A percentile compares a stretch with the other conserved stretches of the same genome.
These are phyloP conservation scores for Oxyscelio sp. DNA, from an alignment of 2,888 invertebrate genomes.

Conservation along the genomic window DNA sequence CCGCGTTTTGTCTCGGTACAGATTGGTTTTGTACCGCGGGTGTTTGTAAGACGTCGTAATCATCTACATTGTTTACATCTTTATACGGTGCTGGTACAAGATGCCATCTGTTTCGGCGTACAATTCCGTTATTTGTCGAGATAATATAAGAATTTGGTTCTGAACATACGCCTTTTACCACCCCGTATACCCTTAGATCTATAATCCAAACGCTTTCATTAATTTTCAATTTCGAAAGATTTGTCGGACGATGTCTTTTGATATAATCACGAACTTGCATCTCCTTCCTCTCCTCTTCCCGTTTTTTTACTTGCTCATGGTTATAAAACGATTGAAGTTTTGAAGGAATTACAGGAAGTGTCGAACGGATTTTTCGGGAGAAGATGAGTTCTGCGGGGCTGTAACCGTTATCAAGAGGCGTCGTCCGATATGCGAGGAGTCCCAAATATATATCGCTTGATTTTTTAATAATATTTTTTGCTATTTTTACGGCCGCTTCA, in stretches of 20 bases:
- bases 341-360: constrained; percentile 25
- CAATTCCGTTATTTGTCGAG: background rate
- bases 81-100: background rate
- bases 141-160: background rate
- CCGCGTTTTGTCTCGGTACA: too few relatives aligned
- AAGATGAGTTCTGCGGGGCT: constrained; percentile 60
- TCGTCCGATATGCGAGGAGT: constrained; percentile 55
- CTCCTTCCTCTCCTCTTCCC: background rate
- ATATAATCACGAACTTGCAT: background rate
- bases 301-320: background rate
- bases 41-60: too few relatives aligned
- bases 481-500: constrained; percentile 74
- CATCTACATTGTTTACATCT: background rate
- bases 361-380: constrained; percentile 56
- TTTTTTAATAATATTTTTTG: constrained; percentile 65
- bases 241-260: background rate
- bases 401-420: constrained; percentile 66
- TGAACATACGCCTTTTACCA: background rate
- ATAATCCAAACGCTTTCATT: background rate
- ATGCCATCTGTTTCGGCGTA: constrained; percentile 12
- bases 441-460: constrained; percentile 39
- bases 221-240: background rate
- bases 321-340: too few relatives aligned
- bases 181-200: background rate
- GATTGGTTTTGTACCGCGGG: too few relatives aligned